Base-by-base conservation (phyloP, 92 coral and sea anemone genomes). In the Porites evermanni region DNA sequence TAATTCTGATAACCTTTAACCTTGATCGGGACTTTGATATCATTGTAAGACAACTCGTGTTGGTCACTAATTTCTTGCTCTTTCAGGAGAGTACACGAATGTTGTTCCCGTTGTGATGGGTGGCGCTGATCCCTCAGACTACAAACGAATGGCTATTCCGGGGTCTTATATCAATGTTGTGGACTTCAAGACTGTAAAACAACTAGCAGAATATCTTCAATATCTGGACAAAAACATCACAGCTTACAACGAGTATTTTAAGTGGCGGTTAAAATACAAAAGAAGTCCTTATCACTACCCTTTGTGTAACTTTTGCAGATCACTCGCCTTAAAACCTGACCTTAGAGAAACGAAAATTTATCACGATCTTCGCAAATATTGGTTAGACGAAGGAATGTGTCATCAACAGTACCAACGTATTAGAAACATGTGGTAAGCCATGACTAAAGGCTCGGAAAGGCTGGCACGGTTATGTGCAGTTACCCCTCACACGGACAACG, bases 81-180 rank as follows among this genome's bases (percentile, higher is more conserved):
- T 93, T 1, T 87, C 91, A 38, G 77, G 70, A 16, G 80, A 83
- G 10, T 73, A 83, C 19, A 91, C 61, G 19, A 73, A 73, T 53
- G 18, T 91, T 58, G 95, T 95, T 20, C 98, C 98, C 6, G 89
- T 95, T 1, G 98, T 95, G 6, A 68, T 93, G 47, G 96, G 98
- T 0, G 95, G 98, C 3, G 81, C 91, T 11, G 77, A 93, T 44
- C 90, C 88, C 77, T 86, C 84, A 24, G 77, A 73, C 6, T 73
- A 73, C 19, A 53, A 59, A 4, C 70, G 52, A 26, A 75, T 91
- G 7, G 95, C 97, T 38, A 75, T 95, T 12, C 98, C 98, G n/a
- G 98, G 95, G 14, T 95, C 98, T 4, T 93, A 76, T 80, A 90
- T 95, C 7, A 93, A 91, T 70, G 94, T 81, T 4, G 53, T 86